A percentile compares a stretch with the other conserved stretches of the same genome.
phyloP scores from a whole-genome alignment of 2,888 invertebrate genomes.

The Euphydryas editha region DNA sequence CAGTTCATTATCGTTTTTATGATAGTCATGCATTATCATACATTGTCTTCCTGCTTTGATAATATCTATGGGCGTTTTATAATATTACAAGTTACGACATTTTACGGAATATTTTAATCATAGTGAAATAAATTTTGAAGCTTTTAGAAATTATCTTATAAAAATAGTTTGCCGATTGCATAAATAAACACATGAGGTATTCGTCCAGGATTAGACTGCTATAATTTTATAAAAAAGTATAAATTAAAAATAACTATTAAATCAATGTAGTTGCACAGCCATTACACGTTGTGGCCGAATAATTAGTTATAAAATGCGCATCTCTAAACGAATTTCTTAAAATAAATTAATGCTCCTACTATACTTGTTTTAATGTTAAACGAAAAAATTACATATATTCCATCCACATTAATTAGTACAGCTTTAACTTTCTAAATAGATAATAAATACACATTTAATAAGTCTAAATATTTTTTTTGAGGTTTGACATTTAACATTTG shows the following conservation, averaged over 20 bases:
- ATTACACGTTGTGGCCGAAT: constrained; percentile 25
- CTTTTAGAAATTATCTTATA: neutral
- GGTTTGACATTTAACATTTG: neutral
- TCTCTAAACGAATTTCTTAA: neutral
- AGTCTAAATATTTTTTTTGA: too few species aligned
- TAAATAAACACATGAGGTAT: neutral
- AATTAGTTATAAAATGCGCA: constrained; percentile 19
- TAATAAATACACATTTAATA: neutral
- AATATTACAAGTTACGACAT: neutral
- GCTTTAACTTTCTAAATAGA: neutral
- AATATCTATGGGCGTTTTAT: neutral
- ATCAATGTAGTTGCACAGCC: constrained; percentile 22
- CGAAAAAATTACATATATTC: neutral
- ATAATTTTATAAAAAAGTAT: neutral
- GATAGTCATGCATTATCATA: too few species aligned
- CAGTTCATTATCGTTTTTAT: too few species aligned
- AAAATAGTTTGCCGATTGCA: neutral
- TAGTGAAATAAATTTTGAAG: neutral
- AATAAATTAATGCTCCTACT: constrained; percentile 9
- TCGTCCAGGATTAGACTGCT: neutral
- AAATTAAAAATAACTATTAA: constrained; percentile 10
- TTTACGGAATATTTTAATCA: constrained; percentile 2
- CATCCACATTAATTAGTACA: neutral
- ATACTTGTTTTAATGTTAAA: neutral
- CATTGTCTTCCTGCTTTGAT: too few species aligned